These are phyloP conservation scores for Vultur gryphus DNA, from an alignment of 2,797 vertebrate species.

Conservation along the genomic window DNA sequence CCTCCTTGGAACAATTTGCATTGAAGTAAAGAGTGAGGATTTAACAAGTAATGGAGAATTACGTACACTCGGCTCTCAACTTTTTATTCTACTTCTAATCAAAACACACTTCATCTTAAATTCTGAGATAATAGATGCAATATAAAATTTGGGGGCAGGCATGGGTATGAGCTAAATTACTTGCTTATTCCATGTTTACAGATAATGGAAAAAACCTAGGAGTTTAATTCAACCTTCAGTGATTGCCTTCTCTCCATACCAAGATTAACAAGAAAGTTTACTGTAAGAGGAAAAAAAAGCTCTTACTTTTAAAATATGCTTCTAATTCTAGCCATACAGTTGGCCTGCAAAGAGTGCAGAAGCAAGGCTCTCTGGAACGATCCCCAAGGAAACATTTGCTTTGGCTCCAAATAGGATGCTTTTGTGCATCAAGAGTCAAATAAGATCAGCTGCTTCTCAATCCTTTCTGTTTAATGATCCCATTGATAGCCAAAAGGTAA, in stretches of 20 bases:
- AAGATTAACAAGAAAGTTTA: not conserved
- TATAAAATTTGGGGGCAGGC: not conserved
- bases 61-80: constrained; percentile 29
- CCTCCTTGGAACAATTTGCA: constrained; percentile 62
- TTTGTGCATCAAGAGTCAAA: constrained; percentile 17
- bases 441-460: constrained; percentile 3
- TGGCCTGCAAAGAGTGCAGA: not conserved
- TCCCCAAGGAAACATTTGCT: constrained; percentile 58
- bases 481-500: not conserved
- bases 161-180: not conserved
- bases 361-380: constrained; percentile 8
- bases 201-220: not conserved
- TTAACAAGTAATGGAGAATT: constrained; percentile 61
- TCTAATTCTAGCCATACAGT: not conserved
- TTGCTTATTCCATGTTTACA: not conserved
- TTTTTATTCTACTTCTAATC: constrained; percentile 45
- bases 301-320: not conserved
- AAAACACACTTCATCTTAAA: constrained; percentile 50
- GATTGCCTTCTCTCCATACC: not conserved
- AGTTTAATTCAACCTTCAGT: not conserved
- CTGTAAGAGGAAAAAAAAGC: too few species aligned
- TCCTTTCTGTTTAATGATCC: not conserved
- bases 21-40: constrained; percentile 45
- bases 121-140: not conserved
- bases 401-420: constrained; percentile 25